Evolutionary conservation across 2,113 vertebrate genomes (phyloP).

Genomic region (Speoplatyrhinus poulsoni): DNA sequence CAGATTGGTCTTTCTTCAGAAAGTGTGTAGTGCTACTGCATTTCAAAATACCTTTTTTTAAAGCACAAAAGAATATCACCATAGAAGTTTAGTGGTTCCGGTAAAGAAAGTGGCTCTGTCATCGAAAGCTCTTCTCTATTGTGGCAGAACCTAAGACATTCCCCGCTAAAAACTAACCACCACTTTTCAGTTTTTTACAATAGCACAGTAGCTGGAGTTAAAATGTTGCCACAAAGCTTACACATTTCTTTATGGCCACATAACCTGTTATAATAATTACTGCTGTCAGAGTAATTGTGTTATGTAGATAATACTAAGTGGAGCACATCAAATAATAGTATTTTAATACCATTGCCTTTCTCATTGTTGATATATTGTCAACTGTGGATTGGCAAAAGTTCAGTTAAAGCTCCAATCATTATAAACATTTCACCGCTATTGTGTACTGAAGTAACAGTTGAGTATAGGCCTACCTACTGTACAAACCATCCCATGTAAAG

Average conservation of each 20-base stretch:
- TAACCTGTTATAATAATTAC: slow-evolving; percentile 56
- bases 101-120: slow-evolving; percentile 69
- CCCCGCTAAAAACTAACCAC: slow-evolving; percentile 43
- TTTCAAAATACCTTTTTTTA: slow-evolving; percentile 74
- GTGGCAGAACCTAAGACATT: slow-evolving; percentile 54
- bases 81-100: slow-evolving; percentile 73
- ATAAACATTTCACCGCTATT: no score
- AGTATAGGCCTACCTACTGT: no score
- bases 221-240: slow-evolving; percentile 61
- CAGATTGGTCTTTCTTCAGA: slow-evolving; percentile 74
- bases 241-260: slow-evolving; percentile 36
- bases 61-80: slow-evolving; percentile 72
- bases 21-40: slow-evolving; percentile 74
- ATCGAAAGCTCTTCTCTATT: slow-evolving; percentile 56
- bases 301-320: background rate
- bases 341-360: background rate
- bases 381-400: no score
- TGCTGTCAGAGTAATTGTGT: slow-evolving; percentile 42
- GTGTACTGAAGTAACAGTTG: no score
- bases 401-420: no score
- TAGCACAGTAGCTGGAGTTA: slow-evolving; percentile 37
- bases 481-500: no score
- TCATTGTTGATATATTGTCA: background rate
- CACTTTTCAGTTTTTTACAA: slow-evolving; percentile 50
- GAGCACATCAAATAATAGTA: background rate